These are phyloP conservation scores for Glomeris maerens DNA, from an alignment of 1,140 invertebrate genomes.

Conservation along the genomic window DNA sequence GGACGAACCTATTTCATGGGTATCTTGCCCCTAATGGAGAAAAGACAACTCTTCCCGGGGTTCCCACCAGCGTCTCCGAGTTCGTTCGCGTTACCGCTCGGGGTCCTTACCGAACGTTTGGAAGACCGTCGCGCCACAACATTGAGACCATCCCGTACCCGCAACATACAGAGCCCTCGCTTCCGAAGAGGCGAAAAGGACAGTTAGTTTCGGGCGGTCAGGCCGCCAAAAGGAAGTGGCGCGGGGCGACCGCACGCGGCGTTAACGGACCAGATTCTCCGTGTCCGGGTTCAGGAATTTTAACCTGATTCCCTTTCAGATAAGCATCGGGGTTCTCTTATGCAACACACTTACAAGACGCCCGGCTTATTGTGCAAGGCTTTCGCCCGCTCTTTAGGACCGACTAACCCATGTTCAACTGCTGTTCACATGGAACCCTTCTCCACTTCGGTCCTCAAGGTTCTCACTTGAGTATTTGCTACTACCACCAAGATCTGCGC, in stretches of 20 bases:
- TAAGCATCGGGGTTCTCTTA: too few relatives aligned
- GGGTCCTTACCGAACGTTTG: constrained; percentile 5
- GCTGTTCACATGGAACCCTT: constrained; percentile 77
- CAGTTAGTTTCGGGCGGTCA: too few relatives aligned
- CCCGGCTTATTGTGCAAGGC: constrained; percentile 24
- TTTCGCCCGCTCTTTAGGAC: constrained; percentile 41
- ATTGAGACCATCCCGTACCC: too few relatives aligned
- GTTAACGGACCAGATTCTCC: constrained; percentile 24
- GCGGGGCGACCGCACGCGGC: too few relatives aligned
- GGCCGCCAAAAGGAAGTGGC: constrained; percentile 9
- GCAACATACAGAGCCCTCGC: too few relatives aligned
- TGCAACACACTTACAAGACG: too few relatives aligned
- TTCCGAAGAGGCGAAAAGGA: too few relatives aligned
- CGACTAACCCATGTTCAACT: constrained; percentile 77
- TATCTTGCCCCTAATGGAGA: too few relatives aligned
- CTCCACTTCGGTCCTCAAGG: constrained; percentile 75
- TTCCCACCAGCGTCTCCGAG: constrained; percentile 26
- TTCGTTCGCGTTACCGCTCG: constrained; percentile 32
- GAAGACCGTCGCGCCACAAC: too few relatives aligned
- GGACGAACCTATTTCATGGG: too few relatives aligned
- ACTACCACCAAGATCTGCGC: constrained; percentile 77
- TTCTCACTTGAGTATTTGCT: constrained; percentile 73
- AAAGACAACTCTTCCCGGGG: constrained; percentile 31
- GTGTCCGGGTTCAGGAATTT: constrained; percentile 34
- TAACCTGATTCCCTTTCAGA: constrained; percentile 38